Evolutionary conservation across 1,140 invertebrate species (phyloP).

Genomic region (Sarcophaga peregrina): DNA sequence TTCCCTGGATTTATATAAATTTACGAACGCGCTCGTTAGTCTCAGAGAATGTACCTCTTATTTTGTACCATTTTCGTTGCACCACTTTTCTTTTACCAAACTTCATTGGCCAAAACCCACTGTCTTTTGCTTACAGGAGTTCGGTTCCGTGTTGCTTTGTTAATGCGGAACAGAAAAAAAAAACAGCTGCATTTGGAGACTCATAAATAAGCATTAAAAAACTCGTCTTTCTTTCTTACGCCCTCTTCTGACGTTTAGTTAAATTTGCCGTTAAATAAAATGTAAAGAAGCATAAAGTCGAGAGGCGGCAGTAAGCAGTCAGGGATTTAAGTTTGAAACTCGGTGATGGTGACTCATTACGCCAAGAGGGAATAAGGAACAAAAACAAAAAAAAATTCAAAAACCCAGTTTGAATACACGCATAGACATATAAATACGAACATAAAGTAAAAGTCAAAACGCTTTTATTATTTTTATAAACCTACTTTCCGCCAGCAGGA

Average conservation of each 20-base stretch:
- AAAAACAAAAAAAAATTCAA: too few species aligned
- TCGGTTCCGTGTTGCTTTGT: not conserved
- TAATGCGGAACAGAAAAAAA: not conserved
- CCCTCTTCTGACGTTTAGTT: not conserved
- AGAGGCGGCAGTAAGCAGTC: too few species aligned
- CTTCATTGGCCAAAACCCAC: too few species aligned
- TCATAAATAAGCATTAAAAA: slow-evolving; percentile 39
- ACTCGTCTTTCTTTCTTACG: not conserved
- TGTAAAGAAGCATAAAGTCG: not conserved
- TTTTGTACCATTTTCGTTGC: too few species aligned
- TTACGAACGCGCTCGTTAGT: too few species aligned
- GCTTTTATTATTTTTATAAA: not conserved
- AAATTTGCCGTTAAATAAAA: not conserved
- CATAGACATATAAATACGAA: not conserved
- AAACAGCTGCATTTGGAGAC: slow-evolving; percentile 37
- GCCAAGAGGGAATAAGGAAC: not conserved
- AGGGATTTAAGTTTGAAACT: not conserved
- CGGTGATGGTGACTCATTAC: not conserved
- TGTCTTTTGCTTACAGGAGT: not conserved
- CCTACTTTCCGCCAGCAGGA: too few species aligned
- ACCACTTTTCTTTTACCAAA: too few species aligned
- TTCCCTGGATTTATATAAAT: too few species aligned
- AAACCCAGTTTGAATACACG: not conserved
- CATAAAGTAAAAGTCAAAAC: not conserved
- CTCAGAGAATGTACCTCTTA: too few species aligned